Percentiles rank a stretch among this genome's conserved stretches.
phyloP scores from a whole-genome alignment of 2,113 vertebrate genomes.

The Pantherophis guttatus region DNA sequence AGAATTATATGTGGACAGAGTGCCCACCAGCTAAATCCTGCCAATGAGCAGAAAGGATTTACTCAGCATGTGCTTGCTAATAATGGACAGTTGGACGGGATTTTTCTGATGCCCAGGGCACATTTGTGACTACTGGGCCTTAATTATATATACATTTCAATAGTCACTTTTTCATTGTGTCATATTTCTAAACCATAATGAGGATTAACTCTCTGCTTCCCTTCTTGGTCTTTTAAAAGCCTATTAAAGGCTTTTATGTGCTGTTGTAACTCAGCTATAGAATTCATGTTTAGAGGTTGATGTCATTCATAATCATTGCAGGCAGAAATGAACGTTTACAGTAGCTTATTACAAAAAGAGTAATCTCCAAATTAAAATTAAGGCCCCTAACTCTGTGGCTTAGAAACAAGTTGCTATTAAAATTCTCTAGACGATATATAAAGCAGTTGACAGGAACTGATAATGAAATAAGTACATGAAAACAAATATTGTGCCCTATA shows the following conservation, averaged over 20 bases:
- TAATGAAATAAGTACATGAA: conserved; percentile 7
- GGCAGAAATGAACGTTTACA: not conserved
- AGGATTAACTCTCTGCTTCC: conserved; percentile 47
- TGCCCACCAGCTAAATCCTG: not conserved
- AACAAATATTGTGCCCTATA: conserved; percentile 15
- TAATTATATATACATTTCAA: conserved; percentile 49
- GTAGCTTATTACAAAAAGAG: not conserved
- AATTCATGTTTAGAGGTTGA: conserved; percentile 48
- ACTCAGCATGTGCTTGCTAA: not conserved
- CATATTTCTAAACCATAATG: conserved; percentile 51
- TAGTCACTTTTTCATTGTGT: conserved; percentile 62
- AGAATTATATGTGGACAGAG: not conserved
- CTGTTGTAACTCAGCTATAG: conserved; percentile 50
- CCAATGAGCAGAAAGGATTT: not conserved
- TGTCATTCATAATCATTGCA: conserved; percentile 35
- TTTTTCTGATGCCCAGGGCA: not conserved
- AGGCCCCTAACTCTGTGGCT: not conserved
- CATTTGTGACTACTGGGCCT: conserved; percentile 11
- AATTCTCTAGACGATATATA: conserved; percentile 5
- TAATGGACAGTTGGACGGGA: not conserved
- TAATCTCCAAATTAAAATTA: conserved; percentile 23
- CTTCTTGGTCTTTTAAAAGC: conserved; percentile 35
- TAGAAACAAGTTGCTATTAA: conserved; percentile 25
- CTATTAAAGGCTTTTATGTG: conserved; percentile 60
- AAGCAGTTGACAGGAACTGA: not conserved